Evolutionary conservation across 30 jellyfish, hydroid and myxozoan genomes (phyloP).

Genomic region (Aurelia aurita): DNA sequence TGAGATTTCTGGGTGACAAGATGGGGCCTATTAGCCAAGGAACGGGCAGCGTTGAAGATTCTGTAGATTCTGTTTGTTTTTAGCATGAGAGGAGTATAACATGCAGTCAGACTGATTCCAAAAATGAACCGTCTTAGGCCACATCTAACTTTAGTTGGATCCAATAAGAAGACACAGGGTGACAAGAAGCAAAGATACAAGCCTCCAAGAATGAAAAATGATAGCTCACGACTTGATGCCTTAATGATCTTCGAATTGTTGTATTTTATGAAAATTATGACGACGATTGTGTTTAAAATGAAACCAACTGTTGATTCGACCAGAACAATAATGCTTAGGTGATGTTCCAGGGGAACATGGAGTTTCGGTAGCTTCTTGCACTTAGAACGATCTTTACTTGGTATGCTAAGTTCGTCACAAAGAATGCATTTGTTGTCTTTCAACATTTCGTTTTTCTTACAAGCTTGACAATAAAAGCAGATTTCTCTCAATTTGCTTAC

Average conservation of each 20-base stretch:
- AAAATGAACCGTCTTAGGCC: slow-evolving; percentile 60
- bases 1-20: slow-evolving; percentile 79
- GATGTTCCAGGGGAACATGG: not conserved
- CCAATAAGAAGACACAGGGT: slow-evolving; percentile 49
- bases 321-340: slow-evolving; percentile 18
- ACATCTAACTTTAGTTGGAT: slow-evolving; percentile 65
- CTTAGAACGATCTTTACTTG: not conserved
- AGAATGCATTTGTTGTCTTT: slow-evolving; percentile 33
- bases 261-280: slow-evolving; percentile 33
- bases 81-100: slow-evolving; percentile 87
- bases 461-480: slow-evolving; percentile 49
- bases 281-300: slow-evolving; percentile 25
- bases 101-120: slow-evolving; percentile 76
- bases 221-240: slow-evolving; percentile 70
- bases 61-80: slow-evolving; percentile 82
- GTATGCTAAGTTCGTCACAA: slow-evolving; percentile 20
- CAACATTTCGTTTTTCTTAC: slow-evolving; percentile 23
- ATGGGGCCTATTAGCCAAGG: slow-evolving; percentile 28
- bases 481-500: slow-evolving; percentile 14
- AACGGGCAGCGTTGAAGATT: slow-evolving; percentile 71
- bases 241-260: slow-evolving; percentile 46
- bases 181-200: slow-evolving; percentile 57
- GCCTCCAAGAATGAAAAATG: slow-evolving; percentile 55
- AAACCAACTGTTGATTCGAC: slow-evolving; percentile 39
- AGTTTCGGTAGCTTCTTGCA: slow-evolving; percentile 35